These are phyloP conservation scores for Oenanthe oenanthe DNA, from an alignment of 2,113 vertebrate genomes.

Conservation along the genomic window DNA sequence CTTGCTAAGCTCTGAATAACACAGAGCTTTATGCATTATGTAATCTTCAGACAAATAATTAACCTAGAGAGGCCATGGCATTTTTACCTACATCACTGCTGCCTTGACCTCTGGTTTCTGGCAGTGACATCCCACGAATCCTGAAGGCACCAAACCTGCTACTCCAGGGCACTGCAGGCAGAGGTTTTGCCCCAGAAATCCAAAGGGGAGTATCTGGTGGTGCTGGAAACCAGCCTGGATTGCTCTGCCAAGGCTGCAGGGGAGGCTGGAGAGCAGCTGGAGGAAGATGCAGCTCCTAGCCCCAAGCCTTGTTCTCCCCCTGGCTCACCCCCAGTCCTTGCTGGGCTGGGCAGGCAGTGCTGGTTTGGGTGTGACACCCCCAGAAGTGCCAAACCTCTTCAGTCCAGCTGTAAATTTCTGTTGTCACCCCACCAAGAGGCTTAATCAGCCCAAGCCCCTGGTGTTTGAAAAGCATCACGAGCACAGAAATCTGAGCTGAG, in stretches of 20 bases:
- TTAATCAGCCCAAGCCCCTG: neutral
- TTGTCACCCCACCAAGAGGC: too few species aligned
- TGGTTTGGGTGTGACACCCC: neutral
- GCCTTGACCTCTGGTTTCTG: neutral
- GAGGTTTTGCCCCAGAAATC: neutral
- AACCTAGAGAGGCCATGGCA: neutral
- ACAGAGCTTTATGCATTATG: neutral
- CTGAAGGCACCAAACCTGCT: neutral
- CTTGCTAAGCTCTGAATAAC: neutral
- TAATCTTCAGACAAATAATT: neutral
- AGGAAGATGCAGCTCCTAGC: neutral
- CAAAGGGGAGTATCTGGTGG: accelerated
- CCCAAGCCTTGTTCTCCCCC: neutral
- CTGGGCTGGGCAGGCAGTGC: neutral
- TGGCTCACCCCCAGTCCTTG: accelerated
- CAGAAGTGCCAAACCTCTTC: neutral
- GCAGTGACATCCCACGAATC: neutral
- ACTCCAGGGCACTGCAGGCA: neutral
- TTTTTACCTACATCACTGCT: neutral
- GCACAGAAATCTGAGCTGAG: neutral
- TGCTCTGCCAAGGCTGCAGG: neutral
- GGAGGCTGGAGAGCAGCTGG: neutral
- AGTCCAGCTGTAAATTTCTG: neutral
- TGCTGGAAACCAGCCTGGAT: neutral
- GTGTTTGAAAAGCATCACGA: neutral